phyloP scores from a whole-genome alignment of 2,113 vertebrate genomes.

The Paradoxurus hermaphroditus region DNA sequence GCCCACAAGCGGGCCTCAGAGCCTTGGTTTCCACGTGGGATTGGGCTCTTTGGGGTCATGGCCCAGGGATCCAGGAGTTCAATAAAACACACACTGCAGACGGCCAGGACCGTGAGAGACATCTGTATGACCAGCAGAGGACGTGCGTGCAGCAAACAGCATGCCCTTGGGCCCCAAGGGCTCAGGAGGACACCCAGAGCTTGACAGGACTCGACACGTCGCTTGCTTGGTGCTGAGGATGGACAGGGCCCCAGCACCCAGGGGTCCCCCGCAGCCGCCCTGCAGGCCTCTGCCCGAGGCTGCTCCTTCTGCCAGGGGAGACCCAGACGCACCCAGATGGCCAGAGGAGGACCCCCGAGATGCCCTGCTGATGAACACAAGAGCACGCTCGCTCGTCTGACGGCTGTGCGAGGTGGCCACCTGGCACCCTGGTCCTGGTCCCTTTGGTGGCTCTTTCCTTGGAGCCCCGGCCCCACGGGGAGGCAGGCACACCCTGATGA shows the following conservation, averaged over 20 bases:
- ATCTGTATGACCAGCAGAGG: fast-evolving
- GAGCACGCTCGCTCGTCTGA: fast-evolving
- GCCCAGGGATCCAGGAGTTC: not conserved
- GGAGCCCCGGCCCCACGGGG: fast-evolving
- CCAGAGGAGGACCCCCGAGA: not conserved
- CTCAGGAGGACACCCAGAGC: not conserved
- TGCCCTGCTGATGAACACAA: not conserved
- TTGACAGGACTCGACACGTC: fast-evolving
- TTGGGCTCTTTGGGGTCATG: not conserved
- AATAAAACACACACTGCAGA: not conserved
- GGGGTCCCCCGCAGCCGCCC: not conserved
- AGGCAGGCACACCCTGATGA: fast-evolving
- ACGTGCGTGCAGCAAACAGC: not conserved
- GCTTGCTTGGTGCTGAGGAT: not conserved
- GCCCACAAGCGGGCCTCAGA: not conserved
- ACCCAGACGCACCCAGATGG: not conserved
- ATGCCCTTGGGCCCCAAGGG: too few species aligned
- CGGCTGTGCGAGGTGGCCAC: fast-evolving
- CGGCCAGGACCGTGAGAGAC: not conserved
- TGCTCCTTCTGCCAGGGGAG: not conserved
- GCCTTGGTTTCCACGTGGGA: not conserved
- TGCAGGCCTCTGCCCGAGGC: fast-evolving
- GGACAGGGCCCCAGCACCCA: not conserved
- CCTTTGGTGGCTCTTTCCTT: fast-evolving
- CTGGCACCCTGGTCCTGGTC: too few species aligned